phyloP scores from a whole-genome alignment of 2,888 invertebrate species.

The Lasioglossum figueresi region DNA sequence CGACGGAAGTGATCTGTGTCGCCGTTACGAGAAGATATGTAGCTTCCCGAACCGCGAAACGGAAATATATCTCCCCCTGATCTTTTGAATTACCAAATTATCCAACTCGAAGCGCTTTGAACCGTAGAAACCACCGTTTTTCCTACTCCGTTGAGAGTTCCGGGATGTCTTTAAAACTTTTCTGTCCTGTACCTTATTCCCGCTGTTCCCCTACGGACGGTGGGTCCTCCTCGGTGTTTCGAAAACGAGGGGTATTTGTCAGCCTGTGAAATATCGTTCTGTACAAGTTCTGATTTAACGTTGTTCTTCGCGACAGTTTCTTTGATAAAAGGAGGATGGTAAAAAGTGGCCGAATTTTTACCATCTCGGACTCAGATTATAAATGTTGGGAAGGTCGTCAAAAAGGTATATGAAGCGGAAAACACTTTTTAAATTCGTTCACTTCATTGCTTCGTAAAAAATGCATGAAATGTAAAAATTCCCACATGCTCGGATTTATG shows the following conservation, averaged over 20 bases:
- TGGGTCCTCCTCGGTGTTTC: background rate
- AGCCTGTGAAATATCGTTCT: background rate
- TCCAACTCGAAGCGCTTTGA: constrained; percentile 43
- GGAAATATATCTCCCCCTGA: constrained; percentile 59
- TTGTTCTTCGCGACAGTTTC: background rate
- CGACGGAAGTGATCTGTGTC: constrained; percentile 45
- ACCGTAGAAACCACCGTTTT: background rate
- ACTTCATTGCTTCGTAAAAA: too few relatives aligned
- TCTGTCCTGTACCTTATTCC: constrained; percentile 13
- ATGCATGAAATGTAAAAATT: too few relatives aligned
- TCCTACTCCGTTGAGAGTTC: constrained; percentile 24
- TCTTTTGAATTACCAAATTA: constrained; percentile 67
- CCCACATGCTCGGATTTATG: too few relatives aligned
- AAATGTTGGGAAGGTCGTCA: too few relatives aligned
- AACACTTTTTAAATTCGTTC: too few relatives aligned
- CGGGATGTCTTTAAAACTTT: constrained; percentile 57
- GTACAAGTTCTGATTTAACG: background rate
- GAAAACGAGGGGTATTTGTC: constrained; percentile 5
- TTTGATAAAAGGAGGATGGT: background rate
- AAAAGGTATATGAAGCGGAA: too few relatives aligned
- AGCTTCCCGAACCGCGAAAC: constrained; percentile 13
- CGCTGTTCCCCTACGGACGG: background rate
- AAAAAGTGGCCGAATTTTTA: background rate
- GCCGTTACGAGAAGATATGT: constrained; percentile 48
- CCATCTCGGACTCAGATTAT: background rate